Evolutionary conservation across 2,113 vertebrate species (phyloP).

Genomic region (Odontophorus gujanensis): DNA sequence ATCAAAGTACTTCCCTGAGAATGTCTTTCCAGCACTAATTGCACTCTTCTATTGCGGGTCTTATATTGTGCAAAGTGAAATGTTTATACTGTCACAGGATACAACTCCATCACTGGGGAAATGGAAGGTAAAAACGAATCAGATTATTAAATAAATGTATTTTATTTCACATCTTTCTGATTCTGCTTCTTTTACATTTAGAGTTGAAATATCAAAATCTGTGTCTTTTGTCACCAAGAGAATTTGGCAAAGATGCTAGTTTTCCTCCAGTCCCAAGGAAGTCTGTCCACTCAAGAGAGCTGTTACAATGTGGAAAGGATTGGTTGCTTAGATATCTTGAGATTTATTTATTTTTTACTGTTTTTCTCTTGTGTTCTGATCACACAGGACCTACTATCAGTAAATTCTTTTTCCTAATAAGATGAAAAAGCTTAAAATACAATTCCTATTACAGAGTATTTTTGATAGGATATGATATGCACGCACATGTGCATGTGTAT

Average conservation of each 20-base stretch:
- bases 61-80: slow-evolving; percentile 41
- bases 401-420: neutral
- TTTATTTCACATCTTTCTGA: neutral
- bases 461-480: neutral
- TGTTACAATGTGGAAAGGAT: neutral
- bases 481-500: neutral
- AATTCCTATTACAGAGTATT: neutral
- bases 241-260: slow-evolving; percentile 23
- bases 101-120: neutral
- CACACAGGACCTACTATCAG: neutral
- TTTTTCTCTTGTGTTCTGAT: neutral
- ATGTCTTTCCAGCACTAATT: slow-evolving; percentile 50
- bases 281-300: neutral
- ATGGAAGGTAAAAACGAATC: neutral
- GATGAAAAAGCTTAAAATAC: neutral
- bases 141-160: slow-evolving; percentile 19
- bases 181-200: neutral
- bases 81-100: slow-evolving; percentile 52
- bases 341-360: neutral
- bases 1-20: slow-evolving; percentile 61
- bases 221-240: neutral
- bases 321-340: slow-evolving; percentile 33
- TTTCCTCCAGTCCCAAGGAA: slow-evolving; percentile 17
- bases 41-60: slow-evolving; percentile 23
- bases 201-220: neutral